Base-by-base conservation (phyloP, 1,140 invertebrate species). In the Andrena cerasifolii region DNA sequence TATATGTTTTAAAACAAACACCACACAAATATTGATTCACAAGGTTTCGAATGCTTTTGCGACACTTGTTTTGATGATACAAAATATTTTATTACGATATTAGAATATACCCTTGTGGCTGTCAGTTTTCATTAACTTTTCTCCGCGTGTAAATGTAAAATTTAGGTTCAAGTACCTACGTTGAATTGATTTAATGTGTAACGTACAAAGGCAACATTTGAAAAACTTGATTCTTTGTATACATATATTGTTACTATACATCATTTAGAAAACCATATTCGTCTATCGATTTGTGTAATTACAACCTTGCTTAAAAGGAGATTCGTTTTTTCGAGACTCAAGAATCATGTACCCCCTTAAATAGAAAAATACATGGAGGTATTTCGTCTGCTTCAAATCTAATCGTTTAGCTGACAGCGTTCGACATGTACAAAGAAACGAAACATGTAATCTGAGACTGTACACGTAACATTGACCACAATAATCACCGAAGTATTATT, bases 401-500 rank as follows among this genome's bases (percentile, higher is more conserved):
- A 78, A 62, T 26, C 54, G 26, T 26, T 61, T 18, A 59, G 54
- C 16, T 59, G 43, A 68, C 51, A 51, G 40, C n/a, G 47, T 54
- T 59, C 18, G 56, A 76, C 65, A 70, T 76, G 49, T 70, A 59
- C 40, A 70, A 70, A 70, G 18, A 76, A 70, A 59, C 51, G 28
- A 24, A 70, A 59, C 65, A 59, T 68, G 65, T 68, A 68, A 76
- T 71, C 6, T 43, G 56, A 40, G 31, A 70, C 62, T 76, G 66
- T 68, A 71, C 67, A 77, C 18, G 56, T 53, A 71, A 77, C 56
- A 71, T 58, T 53, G 56, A n/a, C 71, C 45, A 76, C 53, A 49
- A 76, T 76, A 58, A 70, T 58, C 45, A 71, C 62, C 62, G 72
- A 72, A 78, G 51, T 78, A 72, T 71, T 62, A 33, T 43, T 59